These are phyloP conservation scores for Cephus rjabovi DNA, from an alignment of 2,888 invertebrate genomes.

Conservation along the genomic window DNA sequence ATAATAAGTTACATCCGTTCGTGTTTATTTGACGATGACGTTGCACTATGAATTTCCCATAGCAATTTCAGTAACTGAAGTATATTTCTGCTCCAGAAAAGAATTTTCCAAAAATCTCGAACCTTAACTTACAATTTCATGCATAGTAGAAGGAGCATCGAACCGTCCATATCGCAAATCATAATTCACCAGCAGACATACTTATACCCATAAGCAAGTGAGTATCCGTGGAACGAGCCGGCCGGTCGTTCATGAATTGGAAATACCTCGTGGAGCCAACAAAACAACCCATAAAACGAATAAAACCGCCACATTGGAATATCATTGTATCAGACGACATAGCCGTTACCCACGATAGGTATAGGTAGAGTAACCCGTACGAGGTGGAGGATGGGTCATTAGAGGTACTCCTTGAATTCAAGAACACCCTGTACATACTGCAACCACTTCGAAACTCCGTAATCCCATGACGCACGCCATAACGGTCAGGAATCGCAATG, in stretches of 20 bases:
- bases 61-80: not conserved
- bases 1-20: not conserved
- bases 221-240: slow-evolving; percentile 38
- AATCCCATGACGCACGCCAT: not conserved
- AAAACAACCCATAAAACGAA: slow-evolving; percentile 59
- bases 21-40: not conserved
- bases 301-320: slow-evolving; percentile 54
- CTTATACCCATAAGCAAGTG: slow-evolving; percentile 22
- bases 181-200: not conserved
- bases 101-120: not conserved
- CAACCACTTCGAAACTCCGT: not conserved
- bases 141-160: not conserved
- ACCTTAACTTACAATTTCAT: not conserved
- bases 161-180: not conserved
- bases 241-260: slow-evolving; percentile 62
- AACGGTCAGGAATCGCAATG: not conserved
- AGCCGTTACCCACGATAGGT: slow-evolving; percentile 25
- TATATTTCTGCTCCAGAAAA: not conserved
- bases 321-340: slow-evolving; percentile 39
- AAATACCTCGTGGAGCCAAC: slow-evolving; percentile 56
- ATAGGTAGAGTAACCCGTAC: slow-evolving; percentile 13
- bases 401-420: slow-evolving; percentile 29
- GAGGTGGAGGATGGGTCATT: slow-evolving; percentile 25
- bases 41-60: not conserved
- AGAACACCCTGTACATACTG: slow-evolving; percentile 14